These are phyloP conservation scores for Magallana ariakensis DNA, from an alignment of 1,140 invertebrate genomes.

Conservation along the genomic window DNA sequence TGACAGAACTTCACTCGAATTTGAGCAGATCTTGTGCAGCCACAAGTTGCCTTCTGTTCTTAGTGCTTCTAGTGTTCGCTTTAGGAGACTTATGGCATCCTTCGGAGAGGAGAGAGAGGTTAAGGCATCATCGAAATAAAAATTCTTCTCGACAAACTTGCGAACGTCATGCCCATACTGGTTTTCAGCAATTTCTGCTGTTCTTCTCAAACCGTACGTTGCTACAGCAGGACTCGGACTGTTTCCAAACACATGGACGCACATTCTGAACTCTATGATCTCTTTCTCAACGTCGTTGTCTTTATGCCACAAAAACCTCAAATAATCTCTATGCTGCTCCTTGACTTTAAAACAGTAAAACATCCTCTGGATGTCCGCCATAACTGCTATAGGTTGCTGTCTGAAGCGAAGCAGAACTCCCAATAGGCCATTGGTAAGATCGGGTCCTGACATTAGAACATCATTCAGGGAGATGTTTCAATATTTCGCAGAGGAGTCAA, in stretches of 20 bases:
- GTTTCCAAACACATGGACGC: neutral
- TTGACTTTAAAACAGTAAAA: conserved; percentile 44
- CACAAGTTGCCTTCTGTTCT: conserved; percentile 1
- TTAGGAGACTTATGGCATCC: conserved; percentile 36
- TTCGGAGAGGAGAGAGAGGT: neutral
- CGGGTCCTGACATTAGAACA: conserved; percentile 68
- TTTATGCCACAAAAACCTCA: conserved; percentile 48
- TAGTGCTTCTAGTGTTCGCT: conserved; percentile 41
- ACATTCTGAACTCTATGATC: neutral
- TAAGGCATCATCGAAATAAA: conserved; percentile 49
- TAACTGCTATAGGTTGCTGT: conserved; percentile 40
- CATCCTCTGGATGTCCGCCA: conserved; percentile 49
- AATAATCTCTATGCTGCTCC: conserved; percentile 31
- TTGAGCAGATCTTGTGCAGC: conserved; percentile 54
- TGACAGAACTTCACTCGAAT: conserved; percentile 33
- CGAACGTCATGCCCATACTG: neutral
- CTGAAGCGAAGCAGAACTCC: conserved; percentile 50
- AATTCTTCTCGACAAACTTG: conserved; percentile 33
- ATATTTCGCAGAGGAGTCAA: conserved; percentile 47
- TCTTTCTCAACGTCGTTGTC: conserved; percentile 9
- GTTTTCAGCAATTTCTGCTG: neutral
- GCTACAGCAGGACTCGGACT: neutral
- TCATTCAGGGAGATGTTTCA: conserved; percentile 63
- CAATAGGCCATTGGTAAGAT: conserved; percentile 69
- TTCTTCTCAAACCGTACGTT: neutral